Evolutionary conservation across 1,140 invertebrate genomes (phyloP), one percentile per base, ranked within the genome.

Genomic region (Rhopalosiphum maidis): DNA sequence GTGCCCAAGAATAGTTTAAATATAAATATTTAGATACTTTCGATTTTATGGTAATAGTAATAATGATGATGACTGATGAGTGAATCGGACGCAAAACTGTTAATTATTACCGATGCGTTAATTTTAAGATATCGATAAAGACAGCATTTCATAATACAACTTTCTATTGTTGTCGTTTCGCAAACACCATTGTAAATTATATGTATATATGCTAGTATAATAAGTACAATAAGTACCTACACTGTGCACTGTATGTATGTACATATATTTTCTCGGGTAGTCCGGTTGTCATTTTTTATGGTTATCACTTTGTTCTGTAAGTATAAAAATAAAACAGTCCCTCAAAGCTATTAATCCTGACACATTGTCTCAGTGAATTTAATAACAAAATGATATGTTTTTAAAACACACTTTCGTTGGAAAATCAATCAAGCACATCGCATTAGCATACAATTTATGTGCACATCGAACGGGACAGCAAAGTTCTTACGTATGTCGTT

Each of bases 21-120:
- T 77, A 77, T 35, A n/a, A n/a, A 77, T n/a, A 77, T 77, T 77
- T 15, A n/a, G 15, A n/a, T 51, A 88, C 87, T 88, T 51, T 88
- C 87, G 18, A 51, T 54, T 51, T 48, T 35, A 88, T 43, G 85
- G 11, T 48, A 87, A 87, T 85, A 85, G 83, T 85, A 41, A 37
- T 83, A 60, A 60, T 60, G n/a, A n/a, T 5, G 60, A 77, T n/a
- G 30, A 25, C 37, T 41, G 23, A 85, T n/a, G 30, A 25, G 83
- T 41, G 23, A 85, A 41, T 85, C 83, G 3, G 83, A 85, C 23
- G 83, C 9, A 37, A 43, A 85, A 85, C 41, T 25, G 23, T 41
- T 41, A 25, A 85, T 85, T 88, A 35, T 88, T 88, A 51, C 8
- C 21, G 18, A 88, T 88, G 46, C 48, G 46, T 54, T 88, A 88